These are phyloP conservation scores for Chromobotia macracanthus DNA, from an alignment of 2,797 vertebrate genomes.

Conservation along the genomic window DNA sequence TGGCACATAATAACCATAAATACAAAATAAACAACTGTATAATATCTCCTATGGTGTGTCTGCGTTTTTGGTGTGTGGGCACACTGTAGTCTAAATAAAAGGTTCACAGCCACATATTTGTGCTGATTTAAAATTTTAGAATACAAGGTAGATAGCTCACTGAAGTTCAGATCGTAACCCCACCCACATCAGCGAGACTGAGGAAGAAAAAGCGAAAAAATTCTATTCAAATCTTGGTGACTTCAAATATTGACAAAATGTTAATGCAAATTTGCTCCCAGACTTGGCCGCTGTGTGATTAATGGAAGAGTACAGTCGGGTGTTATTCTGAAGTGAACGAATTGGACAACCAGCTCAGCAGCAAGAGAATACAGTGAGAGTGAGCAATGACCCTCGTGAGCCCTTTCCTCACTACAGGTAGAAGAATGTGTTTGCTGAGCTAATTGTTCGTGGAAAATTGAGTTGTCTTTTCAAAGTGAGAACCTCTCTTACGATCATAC, in stretches of 20 bases:
- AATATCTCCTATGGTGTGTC: background rate
- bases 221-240: constrained; percentile 72
- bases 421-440: constrained; percentile 72
- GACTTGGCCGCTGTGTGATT: constrained; percentile 75
- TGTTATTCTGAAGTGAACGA: constrained; percentile 73
- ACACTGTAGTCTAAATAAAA: background rate
- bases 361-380: constrained; percentile 60
- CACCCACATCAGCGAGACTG: background rate
- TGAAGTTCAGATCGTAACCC: constrained; percentile 49
- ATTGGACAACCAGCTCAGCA: constrained; percentile 71
- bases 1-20: background rate
- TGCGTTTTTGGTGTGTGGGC: background rate
- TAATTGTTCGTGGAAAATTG: constrained; percentile 70
- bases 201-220: constrained; percentile 58
- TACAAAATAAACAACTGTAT: background rate
- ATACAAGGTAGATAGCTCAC: constrained; percentile 43
- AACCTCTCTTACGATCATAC: background rate
- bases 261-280: constrained; percentile 79
- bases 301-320: constrained; percentile 72
- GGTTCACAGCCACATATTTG: constrained; percentile 15
- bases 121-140: constrained; percentile 44
- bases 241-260: constrained; percentile 75
- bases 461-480: constrained; percentile 64
- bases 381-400: constrained; percentile 73
- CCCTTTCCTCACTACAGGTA: constrained; percentile 69